Conservation (phyloP, 2,113 vertebrate species). For the Epinephelus fuscoguttatus region DNA sequence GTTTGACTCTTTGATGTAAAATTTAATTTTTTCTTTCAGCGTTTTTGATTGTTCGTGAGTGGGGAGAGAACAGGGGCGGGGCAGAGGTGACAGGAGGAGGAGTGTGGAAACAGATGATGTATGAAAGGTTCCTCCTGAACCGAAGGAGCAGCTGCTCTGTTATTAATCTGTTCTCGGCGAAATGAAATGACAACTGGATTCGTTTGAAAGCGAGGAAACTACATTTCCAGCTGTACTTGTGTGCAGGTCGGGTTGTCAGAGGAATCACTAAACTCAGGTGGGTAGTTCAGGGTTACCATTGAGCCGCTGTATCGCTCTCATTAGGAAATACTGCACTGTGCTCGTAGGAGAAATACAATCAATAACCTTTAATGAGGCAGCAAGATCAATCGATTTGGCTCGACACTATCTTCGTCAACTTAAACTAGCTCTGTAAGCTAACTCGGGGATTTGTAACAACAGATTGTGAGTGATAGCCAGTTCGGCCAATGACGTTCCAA, state of each 20-base stretch:
- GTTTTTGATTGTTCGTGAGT: not conserved
- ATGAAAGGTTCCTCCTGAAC: conserved; percentile 27
- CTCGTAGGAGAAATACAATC: not conserved
- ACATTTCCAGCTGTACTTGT: conserved; percentile 49
- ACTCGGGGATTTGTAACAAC: conserved; percentile 28
- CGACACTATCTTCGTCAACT: conserved; percentile 13
- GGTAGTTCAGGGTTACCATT: conserved; percentile 41
- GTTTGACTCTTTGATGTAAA: not conserved
- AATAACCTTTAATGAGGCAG: accelerated
- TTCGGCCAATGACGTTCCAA: conserved; percentile 43
- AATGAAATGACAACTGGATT: conserved; percentile 44
- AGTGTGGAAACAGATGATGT: conserved; percentile 33
- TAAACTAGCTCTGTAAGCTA: conserved; percentile 59
- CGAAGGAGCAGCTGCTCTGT: not conserved
- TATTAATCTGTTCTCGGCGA: not conserved
- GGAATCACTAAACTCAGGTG: conserved; percentile 82
- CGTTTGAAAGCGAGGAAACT: conserved; percentile 10
- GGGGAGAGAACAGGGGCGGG: conserved; percentile 19
- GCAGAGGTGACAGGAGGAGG: conserved; percentile 39
- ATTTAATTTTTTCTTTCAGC: not conserved
- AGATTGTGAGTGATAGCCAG: conserved; percentile 19
- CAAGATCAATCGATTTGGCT: accelerated
- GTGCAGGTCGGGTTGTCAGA: conserved; percentile 70
- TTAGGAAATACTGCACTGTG: not conserved
- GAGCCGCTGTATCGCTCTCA: not conserved